Base-by-base conservation (phyloP, 1,140 invertebrate species). In the Heliothis subflexa region DNA sequence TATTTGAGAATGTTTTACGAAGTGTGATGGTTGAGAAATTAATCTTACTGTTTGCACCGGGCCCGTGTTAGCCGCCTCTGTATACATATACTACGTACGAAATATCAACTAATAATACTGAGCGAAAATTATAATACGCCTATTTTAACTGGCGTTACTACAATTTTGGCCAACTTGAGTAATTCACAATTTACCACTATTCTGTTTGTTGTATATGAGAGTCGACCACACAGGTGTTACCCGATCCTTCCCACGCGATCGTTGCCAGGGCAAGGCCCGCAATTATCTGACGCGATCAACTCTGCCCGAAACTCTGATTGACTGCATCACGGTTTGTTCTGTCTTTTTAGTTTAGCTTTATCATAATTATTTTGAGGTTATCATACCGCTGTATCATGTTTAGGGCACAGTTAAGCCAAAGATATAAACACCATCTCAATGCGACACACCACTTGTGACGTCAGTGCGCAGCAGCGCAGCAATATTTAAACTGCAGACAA, bases 151-250 rank as follows among this genome's bases (percentile, higher is more conserved):
- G 86, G 86, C 86, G 85, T 90, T 81, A 88, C 83, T 92, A 90
- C 85, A 90, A 92, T 89, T 94, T 93, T 93, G 89, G 91, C 91
- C 91, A 89, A 89, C 88, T 88, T 83, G 91, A 93, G 90, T 89
- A 89, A 88, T 90, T 87, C 84, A 84, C 80, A 83, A 77, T 74
- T 78, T 78, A 64, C 57, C 57, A 81, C 76, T 59, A 72, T 79
- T 72, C 59, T 72, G 76, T 86, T 78, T 80, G 62, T 80, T 86
- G 83, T 81, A 13, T 79, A 77, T 78, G 54, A 21, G 49, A 79
- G 62, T 70, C 71, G 62, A 77, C 73, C 64, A 70, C 64, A 64
- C 55, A 71, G 73, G 45, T 66, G 45, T 77, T 64, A 75, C 40
- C 25, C 57, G 59, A 64, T 52, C 68, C 49, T 78, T 66, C n/a